Percentiles rank a stretch among this genome's conserved stretches.
Evolutionary conservation across 2,888 invertebrate genomes (phyloP).

Genomic region (Enoplolaimus lenunculus): DNA sequence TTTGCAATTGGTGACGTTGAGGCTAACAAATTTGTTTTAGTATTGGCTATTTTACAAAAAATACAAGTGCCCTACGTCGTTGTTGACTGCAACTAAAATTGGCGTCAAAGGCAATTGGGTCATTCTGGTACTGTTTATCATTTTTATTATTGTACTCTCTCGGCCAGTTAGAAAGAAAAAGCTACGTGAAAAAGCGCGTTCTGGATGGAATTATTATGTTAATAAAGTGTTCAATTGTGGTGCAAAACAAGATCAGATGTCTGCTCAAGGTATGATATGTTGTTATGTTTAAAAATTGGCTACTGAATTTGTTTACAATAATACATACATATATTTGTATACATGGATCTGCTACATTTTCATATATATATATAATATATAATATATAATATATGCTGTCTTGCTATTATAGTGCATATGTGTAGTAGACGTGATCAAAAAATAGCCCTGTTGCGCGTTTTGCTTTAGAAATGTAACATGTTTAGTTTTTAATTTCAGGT

Average conservation of each 20-base stretch:
- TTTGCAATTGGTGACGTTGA: too few relatives aligned
- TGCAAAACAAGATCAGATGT: background rate
- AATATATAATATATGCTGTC: too few relatives aligned
- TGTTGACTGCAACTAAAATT: conserved; percentile 42
- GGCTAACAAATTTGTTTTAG: background rate
- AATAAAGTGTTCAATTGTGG: background rate
- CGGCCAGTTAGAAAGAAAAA: background rate
- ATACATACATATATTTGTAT: too few relatives aligned
- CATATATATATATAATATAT: too few relatives aligned
- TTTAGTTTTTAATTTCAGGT: too few relatives aligned
- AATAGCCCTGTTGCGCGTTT: too few relatives aligned
- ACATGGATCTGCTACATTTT: too few relatives aligned
- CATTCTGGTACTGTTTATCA: conserved; percentile 56
- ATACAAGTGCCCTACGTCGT: background rate
- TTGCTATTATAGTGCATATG: too few relatives aligned
- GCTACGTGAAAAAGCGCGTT: background rate
- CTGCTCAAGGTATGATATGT: background rate
- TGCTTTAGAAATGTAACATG: too few relatives aligned
- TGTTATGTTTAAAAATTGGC: too few relatives aligned
- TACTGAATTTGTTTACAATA: too few relatives aligned
- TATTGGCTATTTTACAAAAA: background rate
- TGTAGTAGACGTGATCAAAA: too few relatives aligned
- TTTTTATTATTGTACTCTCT: background rate
- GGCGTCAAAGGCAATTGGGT: conserved; percentile 68
- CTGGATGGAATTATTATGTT: background rate